Base-by-base conservation (phyloP, 2,797 vertebrate genomes). In the Notolepis coatsorum region DNA sequence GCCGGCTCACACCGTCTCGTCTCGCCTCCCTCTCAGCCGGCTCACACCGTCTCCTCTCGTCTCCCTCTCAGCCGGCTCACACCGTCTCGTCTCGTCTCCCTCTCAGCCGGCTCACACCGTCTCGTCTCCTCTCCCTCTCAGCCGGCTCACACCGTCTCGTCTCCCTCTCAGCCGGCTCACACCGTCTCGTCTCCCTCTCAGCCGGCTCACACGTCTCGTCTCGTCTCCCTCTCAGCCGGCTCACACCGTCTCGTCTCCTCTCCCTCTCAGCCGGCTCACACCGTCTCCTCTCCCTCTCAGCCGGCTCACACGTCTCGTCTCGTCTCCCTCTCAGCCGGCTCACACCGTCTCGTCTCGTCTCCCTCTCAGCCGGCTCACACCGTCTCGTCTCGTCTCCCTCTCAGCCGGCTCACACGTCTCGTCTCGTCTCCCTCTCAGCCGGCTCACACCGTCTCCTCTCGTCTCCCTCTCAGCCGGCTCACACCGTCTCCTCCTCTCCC, bases 351-450 rank as follows among this genome's bases (percentile, higher is more conserved):
- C 38, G 2, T 39, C 7, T 4, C n/a, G 31, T 37, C 69, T 80
- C 77, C 72, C 85, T 65, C 37, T 46, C 51, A 84, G 84, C 60
- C n/a, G 50, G 45, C 77, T 75, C 61, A 7, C 61, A 25, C 45
- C 18, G 8, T 63, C 5, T 47, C 38, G 2, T 39, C 7, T 4
- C n/a, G 31, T 37, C 28, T 2, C 51, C 15, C 4, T 20, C n/a
- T n/a, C n/a, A n/a, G n/a, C n/a, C n/a, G n/a, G n/a, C n/a, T n/a
- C n/a, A n/a, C n/a, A n/a, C n/a, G n/a, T n/a, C n/a, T n/a, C n/a
- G n/a, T n/a, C n/a, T n/a, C n/a, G n/a, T n/a, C 69, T 80, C 77
- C 72, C 85, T 65, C 37, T 46, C 51, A 84, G 84, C 60, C n/a
- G 50, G 45, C 77, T 75, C 61, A 7, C 61, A 25, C 45, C 18